phyloP scores from a whole-genome alignment of 2,113 vertebrate species.

The Micronisus gabar region DNA sequence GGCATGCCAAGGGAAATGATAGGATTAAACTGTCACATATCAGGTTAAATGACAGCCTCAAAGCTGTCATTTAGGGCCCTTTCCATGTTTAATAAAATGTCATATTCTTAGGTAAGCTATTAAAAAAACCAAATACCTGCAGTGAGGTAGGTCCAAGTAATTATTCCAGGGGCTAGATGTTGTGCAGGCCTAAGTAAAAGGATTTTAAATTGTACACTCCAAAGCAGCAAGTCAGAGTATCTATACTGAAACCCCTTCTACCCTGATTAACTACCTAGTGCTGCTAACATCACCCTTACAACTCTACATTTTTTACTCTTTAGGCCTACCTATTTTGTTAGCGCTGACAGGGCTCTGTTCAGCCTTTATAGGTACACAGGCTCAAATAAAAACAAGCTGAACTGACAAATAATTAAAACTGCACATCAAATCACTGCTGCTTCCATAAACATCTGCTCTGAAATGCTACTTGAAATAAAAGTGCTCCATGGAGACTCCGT shows the following conservation, averaged over 20 bases:
- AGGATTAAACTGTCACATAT: background rate
- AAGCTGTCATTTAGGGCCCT: background rate
- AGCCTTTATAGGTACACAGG: background rate
- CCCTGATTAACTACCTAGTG: background rate
- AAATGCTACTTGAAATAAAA: slow-evolving; percentile 17
- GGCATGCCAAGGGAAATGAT: background rate
- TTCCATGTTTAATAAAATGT: background rate
- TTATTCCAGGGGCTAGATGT: background rate
- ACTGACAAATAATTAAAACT: slow-evolving; percentile 20
- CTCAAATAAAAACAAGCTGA: background rate
- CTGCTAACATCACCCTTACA: background rate
- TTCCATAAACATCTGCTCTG: background rate
- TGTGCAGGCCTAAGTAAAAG: background rate
- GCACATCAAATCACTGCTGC: background rate
- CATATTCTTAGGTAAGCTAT: background rate
- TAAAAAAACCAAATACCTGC: background rate
- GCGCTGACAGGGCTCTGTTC: background rate
- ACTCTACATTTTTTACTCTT: background rate
- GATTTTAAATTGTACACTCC: background rate
- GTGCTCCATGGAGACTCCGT: background rate
- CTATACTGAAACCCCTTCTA: background rate
- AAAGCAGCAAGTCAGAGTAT: background rate
- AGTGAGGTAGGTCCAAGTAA: background rate
- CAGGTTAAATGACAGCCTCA: background rate
- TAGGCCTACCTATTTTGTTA: background rate